Percentiles rank a stretch among this genome's conserved stretches.
Conservation (phyloP, 2,888 invertebrate species). For the Dolichopus griseipennis region DNA sequence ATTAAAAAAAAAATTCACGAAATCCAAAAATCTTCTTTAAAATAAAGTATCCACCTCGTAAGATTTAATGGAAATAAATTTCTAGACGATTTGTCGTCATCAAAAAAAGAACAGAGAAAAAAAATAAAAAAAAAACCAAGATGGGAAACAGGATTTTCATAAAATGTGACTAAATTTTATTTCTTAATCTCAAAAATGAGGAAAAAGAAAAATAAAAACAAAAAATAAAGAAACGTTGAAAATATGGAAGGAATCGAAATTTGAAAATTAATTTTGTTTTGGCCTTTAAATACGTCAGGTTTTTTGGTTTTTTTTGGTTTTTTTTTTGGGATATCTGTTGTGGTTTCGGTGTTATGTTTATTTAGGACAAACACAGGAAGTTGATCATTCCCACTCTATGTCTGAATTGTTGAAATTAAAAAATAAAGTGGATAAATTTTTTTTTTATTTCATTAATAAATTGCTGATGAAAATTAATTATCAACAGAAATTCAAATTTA, state of each 20-base stretch:
- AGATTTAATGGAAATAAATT: background rate
- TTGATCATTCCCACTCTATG: conserved; percentile 14
- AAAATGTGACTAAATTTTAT: no score
- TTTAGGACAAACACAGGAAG: conserved; percentile 19
- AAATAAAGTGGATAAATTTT: background rate
- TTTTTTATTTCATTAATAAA: background rate
- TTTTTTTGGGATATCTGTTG: no score
- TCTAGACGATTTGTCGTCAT: conserved; percentile 14
- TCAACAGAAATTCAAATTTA: background rate
- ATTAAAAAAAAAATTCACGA: no score
- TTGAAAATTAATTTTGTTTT: background rate
- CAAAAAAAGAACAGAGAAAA: background rate
- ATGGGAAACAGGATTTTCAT: background rate
- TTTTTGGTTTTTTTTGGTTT: background rate
- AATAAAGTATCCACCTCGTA: no score
- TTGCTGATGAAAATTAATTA: background rate
- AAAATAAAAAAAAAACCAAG: background rate
- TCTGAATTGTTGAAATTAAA: background rate
- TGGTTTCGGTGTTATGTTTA: conserved; percentile 14
- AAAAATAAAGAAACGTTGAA: no score
- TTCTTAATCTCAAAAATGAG: background rate
- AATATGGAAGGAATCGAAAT: no score
- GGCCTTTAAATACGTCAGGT: background rate
- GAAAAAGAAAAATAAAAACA: background rate
- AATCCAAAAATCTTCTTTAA: no score